Conservation (phyloP, 1,140 invertebrate genomes). For the Macrosteles quadrilineatus region DNA sequence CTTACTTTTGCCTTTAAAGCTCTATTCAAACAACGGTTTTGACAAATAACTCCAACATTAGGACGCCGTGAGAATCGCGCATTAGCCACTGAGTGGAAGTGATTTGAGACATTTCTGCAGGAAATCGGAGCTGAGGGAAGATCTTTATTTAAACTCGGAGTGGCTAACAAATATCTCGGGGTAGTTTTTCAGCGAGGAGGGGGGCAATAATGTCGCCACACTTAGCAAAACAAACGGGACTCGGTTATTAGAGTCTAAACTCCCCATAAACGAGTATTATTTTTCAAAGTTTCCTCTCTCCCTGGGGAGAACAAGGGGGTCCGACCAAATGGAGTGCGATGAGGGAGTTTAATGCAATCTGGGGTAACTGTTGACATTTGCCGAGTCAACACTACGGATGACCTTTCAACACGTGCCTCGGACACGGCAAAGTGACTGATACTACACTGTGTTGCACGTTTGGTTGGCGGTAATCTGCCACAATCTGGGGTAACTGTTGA, state of each 20-base stretch:
- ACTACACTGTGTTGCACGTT: no score
- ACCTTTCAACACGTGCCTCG: constrained; percentile 21
- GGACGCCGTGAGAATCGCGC: neutral
- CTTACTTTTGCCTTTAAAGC: no score
- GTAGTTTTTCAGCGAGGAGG: neutral
- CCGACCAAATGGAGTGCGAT: constrained; percentile 31
- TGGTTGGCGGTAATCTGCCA: no score
- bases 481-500: no score
- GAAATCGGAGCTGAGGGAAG: neutral
- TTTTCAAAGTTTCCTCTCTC: constrained; percentile 30
- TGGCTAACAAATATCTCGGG: constrained; percentile 22
- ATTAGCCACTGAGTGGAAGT: neutral
- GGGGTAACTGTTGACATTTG: constrained; percentile 31
- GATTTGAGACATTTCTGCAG: constrained; percentile 2
- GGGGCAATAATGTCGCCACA: constrained; percentile 24
- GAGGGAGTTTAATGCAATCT: constrained; percentile 3
- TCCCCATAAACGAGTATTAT: constrained; percentile 31
- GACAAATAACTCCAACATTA: no score
- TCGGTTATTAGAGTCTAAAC: constrained; percentile 20
- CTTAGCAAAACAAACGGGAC: constrained; percentile 30
- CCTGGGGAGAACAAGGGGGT: constrained; percentile 5
- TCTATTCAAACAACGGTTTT: no score
- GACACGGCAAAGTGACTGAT: no score
- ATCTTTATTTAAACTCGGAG: constrained; percentile 12
- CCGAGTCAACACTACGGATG: constrained; percentile 29